These are phyloP conservation scores for Mesembrinibis cayennensis DNA, from an alignment of 2,113 vertebrate species.

Conservation along the genomic window DNA sequence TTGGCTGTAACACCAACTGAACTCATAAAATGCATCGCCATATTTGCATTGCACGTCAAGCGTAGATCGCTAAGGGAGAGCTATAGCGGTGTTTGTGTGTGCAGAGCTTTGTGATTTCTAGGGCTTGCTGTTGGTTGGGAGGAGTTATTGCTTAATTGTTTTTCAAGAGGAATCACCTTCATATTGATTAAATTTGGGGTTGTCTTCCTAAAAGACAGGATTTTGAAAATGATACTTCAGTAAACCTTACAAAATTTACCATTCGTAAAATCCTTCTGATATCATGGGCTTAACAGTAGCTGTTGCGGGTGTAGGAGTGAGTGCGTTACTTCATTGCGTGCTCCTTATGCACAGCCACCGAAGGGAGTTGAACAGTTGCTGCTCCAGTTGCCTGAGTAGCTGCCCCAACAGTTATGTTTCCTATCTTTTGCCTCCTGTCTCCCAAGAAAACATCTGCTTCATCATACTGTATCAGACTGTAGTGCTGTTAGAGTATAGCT, in stretches of 20 bases:
- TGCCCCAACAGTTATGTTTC: background rate
- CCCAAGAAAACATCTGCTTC: background rate
- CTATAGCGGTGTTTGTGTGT: background rate
- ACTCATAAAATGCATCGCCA: accelerated
- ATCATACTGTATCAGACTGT: background rate
- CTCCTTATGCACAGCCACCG: background rate
- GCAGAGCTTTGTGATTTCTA: background rate
- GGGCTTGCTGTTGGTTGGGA: background rate
- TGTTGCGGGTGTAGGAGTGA: background rate
- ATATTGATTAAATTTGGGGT: background rate
- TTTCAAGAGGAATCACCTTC: background rate
- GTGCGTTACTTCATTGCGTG: background rate
- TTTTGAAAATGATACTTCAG: background rate
- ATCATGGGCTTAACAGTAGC: background rate
- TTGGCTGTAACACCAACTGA: background rate
- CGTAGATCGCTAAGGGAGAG: background rate
- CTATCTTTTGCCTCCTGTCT: background rate
- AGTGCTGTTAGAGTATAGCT: background rate
- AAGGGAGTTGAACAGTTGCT: background rate
- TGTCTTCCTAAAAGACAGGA: background rate
- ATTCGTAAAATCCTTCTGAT: background rate
- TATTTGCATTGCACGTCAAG: background rate
- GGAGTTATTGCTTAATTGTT: background rate
- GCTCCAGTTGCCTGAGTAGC: background rate
- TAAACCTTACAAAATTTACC: background rate